Evolutionary conservation across 1,140 invertebrate species (phyloP).

Genomic region (Neelides sp.): DNA sequence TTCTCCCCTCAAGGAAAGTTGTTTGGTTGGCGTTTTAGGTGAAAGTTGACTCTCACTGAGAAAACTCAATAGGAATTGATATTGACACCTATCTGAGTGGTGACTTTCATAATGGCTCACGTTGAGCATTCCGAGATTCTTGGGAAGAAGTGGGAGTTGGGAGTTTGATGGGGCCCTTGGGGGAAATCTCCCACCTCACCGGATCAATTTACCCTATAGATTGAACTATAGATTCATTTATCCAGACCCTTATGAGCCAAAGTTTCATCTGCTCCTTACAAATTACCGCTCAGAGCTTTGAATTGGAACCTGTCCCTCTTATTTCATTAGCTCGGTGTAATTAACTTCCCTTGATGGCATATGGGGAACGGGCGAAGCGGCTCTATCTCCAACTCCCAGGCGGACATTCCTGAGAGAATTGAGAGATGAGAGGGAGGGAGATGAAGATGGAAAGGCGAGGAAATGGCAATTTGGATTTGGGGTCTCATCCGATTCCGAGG

Average conservation of each 20-base stretch:
- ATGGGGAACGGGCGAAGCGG: no score
- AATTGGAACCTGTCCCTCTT: no score
- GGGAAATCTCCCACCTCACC: conserved; percentile 23
- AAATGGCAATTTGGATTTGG: conserved; percentile 9
- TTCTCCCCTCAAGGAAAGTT: not conserved
- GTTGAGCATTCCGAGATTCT: conserved; percentile 19
- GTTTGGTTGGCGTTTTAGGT: not conserved
- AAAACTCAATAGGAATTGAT: conserved; percentile 16
- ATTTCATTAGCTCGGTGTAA: no score
- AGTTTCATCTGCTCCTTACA: no score
- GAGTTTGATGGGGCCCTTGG: conserved; percentile 10
- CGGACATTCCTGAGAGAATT: not conserved
- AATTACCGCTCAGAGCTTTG: no score
- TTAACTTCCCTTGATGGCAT: conserved; percentile 3
- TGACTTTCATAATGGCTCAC: conserved; percentile 20
- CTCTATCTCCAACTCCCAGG: not conserved
- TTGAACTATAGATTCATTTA: conserved; percentile 19
- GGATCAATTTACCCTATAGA: conserved; percentile 26
- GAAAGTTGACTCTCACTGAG: not conserved
- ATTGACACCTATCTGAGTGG: conserved; percentile 20
- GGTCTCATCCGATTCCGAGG: not conserved
- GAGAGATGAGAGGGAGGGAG: conserved; percentile 5
- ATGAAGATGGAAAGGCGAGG: conserved; percentile 15
- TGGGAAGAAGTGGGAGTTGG: not conserved
- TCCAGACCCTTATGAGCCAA: no score